Conservation (phyloP, 1,140 invertebrate genomes). For the Sarcophaga bullata region DNA sequence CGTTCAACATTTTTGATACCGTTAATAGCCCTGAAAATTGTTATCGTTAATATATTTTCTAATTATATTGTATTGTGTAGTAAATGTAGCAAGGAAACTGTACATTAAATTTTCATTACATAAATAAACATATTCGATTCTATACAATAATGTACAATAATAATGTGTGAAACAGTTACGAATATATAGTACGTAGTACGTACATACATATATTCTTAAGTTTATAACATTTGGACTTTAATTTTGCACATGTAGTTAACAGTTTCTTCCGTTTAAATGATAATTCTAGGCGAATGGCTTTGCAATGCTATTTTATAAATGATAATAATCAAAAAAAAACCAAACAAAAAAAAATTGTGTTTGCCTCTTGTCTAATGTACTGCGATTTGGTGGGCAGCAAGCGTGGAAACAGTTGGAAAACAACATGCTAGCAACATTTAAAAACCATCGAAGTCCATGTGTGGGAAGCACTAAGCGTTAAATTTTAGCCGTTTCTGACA, state of each 20-base stretch:
- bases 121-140: too few species aligned
- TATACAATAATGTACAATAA: too few species aligned
- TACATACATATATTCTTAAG: background rate
- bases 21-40: too few species aligned
- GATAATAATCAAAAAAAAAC: slow-evolving; percentile 43
- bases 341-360: background rate
- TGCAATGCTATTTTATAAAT: slow-evolving; percentile 34
- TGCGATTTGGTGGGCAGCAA: slow-evolving; percentile 47
- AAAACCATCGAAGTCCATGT: slow-evolving; percentile 40
- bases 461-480: slow-evolving; percentile 47
- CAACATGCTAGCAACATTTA: slow-evolving; percentile 44
- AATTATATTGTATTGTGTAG: too few species aligned
- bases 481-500: slow-evolving; percentile 47
- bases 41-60: too few species aligned
- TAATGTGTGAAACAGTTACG: background rate
- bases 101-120: too few species aligned
- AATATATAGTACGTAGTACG: too few species aligned
- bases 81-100: too few species aligned
- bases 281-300: slow-evolving; percentile 27
- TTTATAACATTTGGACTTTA: background rate
- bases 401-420: slow-evolving; percentile 48
- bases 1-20: too few species aligned
- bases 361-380: slow-evolving; percentile 28
- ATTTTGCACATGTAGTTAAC: background rate
- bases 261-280: background rate